Evolutionary conservation across 2,888 invertebrate genomes (phyloP).

Genomic region (Branchipolynoe longqiensis): DNA sequence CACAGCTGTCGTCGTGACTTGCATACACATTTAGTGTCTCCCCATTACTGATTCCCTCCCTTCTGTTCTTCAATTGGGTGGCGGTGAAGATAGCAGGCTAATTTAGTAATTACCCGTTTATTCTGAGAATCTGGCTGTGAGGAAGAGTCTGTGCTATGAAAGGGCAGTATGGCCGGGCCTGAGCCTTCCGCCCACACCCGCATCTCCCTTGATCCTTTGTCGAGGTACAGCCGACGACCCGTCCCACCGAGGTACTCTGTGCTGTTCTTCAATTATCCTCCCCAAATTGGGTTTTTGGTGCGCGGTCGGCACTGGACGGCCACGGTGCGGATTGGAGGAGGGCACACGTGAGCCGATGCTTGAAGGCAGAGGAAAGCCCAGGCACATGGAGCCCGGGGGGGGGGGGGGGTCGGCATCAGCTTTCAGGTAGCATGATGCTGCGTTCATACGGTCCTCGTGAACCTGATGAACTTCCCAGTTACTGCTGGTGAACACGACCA

Average conservation of each 20-base stretch:
- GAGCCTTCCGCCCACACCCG: neutral
- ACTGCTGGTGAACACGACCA: too few species aligned
- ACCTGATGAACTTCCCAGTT: too few species aligned
- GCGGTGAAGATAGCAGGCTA: neutral
- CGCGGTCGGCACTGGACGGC: neutral
- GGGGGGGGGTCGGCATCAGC: neutral
- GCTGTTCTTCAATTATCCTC: neutral
- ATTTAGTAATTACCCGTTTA: neutral
- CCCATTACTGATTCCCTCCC: too few species aligned
- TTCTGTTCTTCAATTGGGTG: too few species aligned
- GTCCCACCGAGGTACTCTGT: neutral
- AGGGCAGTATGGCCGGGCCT: neutral
- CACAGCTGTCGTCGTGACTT: too few species aligned
- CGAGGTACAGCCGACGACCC: neutral
- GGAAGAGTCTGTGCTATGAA: too few species aligned
- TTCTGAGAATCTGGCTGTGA: neutral
- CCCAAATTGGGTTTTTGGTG: neutral
- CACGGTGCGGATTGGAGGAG: neutral
- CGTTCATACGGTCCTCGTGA: too few species aligned
- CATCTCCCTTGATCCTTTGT: neutral
- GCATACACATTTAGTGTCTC: too few species aligned
- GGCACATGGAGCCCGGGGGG: slow-evolving; percentile 1
- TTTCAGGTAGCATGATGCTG: neutral
- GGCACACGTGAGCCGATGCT: neutral
- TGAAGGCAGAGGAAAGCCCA: neutral